phyloP scores from a whole-genome alignment of 2,797 vertebrate species.

The Sorex maritimensis region DNA sequence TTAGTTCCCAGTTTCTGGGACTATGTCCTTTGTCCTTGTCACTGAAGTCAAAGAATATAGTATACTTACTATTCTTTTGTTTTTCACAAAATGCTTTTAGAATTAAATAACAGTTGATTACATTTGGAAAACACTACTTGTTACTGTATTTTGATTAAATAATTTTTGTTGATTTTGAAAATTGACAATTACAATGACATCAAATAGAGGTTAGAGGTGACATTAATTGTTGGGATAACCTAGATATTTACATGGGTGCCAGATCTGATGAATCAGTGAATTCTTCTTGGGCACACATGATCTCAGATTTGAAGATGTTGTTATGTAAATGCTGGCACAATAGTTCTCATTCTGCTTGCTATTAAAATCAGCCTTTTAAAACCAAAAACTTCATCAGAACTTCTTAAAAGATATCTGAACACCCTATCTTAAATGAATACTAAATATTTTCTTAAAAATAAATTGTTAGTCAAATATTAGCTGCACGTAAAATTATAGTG shows the following conservation, averaged over 20 bases:
- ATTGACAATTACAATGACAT: slow-evolving; percentile 45
- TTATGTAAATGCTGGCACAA: slow-evolving; percentile 58
- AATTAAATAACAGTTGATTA: slow-evolving; percentile 54
- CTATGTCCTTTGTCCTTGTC: slow-evolving; percentile 1
- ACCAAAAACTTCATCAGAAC: background rate
- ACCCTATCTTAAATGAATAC: slow-evolving; percentile 36
- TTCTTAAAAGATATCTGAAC: slow-evolving; percentile 47
- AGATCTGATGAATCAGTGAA: slow-evolving; percentile 67
- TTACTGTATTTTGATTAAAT: slow-evolving; percentile 63
- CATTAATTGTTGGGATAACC: slow-evolving; percentile 55
- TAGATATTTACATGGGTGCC: slow-evolving; percentile 54
- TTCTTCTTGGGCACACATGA: slow-evolving; percentile 56
- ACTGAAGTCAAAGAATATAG: background rate
- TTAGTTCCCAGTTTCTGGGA: background rate
- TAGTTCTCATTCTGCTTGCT: slow-evolving; percentile 1
- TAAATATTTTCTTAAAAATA: slow-evolving; percentile 39
- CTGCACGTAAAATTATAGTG: background rate
- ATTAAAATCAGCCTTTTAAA: background rate
- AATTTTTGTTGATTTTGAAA: slow-evolving; percentile 69
- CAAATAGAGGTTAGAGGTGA: slow-evolving; percentile 60
- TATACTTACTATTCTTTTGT: slow-evolving; percentile 44
- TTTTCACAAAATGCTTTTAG: slow-evolving; percentile 30
- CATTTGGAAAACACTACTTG: slow-evolving; percentile 71
- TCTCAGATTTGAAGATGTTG: slow-evolving; percentile 18
- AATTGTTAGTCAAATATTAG: slow-evolving; percentile 27